phyloP scores from a whole-genome alignment of 2,888 invertebrate species.

The Prosopocoilus inquinatus region DNA sequence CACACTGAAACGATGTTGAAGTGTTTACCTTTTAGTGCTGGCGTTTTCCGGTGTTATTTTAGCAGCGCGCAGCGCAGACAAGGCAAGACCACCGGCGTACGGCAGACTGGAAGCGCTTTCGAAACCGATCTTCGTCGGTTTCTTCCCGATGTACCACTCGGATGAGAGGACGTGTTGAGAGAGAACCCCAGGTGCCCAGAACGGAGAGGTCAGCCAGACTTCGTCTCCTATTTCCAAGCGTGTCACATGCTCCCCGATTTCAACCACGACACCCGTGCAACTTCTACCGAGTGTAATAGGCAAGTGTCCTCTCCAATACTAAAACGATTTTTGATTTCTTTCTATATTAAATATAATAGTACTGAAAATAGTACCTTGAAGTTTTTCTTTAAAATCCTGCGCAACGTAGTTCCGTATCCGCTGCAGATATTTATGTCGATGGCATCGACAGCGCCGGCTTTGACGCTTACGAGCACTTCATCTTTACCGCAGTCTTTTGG shows the following conservation, averaged over 20 bases:
- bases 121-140: conserved; percentile 58
- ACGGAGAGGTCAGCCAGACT: conserved; percentile 59
- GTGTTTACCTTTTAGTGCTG: conserved; percentile 52
- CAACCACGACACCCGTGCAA: conserved; percentile 61
- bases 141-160: conserved; percentile 54
- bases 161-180: conserved; percentile 57
- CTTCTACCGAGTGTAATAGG: conserved; percentile 63
- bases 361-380: conserved; percentile 31
- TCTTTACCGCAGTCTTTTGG: conserved; percentile 55
- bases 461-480: conserved; percentile 61
- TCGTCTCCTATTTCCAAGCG: conserved; percentile 63
- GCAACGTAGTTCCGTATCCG: conserved; percentile 53
- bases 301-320: conserved; percentile 49
- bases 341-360: conserved; percentile 2
- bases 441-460: conserved; percentile 59
- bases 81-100: conserved; percentile 58
- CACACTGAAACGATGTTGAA: background rate
- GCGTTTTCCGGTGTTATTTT: conserved; percentile 53
- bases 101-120: conserved; percentile 62
- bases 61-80: conserved; percentile 54
- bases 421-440: conserved; percentile 59
- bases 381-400: conserved; percentile 38
- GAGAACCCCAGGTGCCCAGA: conserved; percentile 59
- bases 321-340: conserved; percentile 2
- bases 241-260: conserved; percentile 59